Conservation (phyloP, 2,113 vertebrate genomes). For the Rhea americana region DNA sequence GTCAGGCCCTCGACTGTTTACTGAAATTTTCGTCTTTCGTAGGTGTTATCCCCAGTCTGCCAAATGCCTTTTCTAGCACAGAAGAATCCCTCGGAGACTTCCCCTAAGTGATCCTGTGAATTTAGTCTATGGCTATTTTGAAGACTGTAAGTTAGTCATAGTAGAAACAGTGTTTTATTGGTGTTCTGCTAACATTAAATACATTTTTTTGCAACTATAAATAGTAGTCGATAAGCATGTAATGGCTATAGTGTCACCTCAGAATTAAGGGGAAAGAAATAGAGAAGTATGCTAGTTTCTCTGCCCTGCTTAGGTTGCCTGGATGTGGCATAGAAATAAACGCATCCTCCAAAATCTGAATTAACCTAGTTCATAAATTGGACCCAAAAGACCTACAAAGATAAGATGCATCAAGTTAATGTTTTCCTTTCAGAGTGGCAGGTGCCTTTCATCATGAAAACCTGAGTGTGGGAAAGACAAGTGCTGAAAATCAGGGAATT, state of each 20-base stretch:
- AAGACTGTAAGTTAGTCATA: background rate
- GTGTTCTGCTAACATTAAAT: background rate
- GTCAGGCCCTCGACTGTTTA: background rate
- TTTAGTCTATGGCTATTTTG: background rate
- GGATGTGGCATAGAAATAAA: slow-evolving; percentile 15
- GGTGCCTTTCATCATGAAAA: background rate
- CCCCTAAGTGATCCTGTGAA: background rate
- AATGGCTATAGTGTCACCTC: background rate
- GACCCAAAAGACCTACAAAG: background rate
- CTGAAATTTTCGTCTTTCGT: background rate
- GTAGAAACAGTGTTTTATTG: background rate
- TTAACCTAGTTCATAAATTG: slow-evolving; percentile 11
- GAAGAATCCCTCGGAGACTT: background rate
- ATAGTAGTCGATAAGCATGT: background rate
- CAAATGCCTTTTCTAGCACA: background rate
- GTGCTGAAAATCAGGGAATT: background rate
- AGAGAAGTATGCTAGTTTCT: background rate
- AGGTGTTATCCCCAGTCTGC: background rate
- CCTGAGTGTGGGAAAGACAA: background rate
- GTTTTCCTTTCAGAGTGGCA: background rate
- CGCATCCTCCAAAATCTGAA: background rate
- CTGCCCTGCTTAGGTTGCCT: slow-evolving; percentile 17
- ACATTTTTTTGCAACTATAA: background rate
- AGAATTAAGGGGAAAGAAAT: background rate
- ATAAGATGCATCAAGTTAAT: background rate